Evolutionary conservation across 1,140 invertebrate genomes (phyloP).

Genomic region (Zaprionus tsacasi): DNA sequence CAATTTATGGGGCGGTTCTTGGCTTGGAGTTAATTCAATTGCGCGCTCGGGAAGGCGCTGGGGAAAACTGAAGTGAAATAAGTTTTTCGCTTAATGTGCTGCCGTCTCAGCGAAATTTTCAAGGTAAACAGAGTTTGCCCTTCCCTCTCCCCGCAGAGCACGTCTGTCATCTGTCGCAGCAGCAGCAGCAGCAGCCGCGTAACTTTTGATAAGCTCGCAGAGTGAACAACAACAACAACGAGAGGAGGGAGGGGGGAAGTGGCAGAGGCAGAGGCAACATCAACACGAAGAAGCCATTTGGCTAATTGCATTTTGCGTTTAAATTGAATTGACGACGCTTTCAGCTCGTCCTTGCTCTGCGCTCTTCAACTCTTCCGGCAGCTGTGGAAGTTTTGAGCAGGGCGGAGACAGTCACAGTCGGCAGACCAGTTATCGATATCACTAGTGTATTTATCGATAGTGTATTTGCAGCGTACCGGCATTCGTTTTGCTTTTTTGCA

Average conservation of each 20-base stretch:
- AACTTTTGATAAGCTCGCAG: conserved; percentile 64
- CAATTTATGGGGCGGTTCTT: background rate
- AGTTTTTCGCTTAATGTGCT: conserved; percentile 12
- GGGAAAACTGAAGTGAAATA: conserved; percentile 10
- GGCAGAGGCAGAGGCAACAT: conserved; percentile 2
- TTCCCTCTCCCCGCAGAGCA: background rate
- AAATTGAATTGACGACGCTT: conserved; percentile 63
- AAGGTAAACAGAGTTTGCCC: conserved; percentile 24
- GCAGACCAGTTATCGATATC: conserved; percentile 78
- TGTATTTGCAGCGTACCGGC: background rate
- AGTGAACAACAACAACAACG: conserved; percentile 43
- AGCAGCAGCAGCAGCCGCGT: conserved; percentile 1
- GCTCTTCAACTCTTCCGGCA: conserved; percentile 89
- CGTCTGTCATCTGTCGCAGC: background rate
- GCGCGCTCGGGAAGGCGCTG: background rate
- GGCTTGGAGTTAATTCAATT: background rate
- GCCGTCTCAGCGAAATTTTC: conserved; percentile 10
- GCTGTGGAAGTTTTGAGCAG: conserved; percentile 90
- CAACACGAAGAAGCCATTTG: conserved; percentile 66
- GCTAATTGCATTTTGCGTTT: conserved; percentile 71
- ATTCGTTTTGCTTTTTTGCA: background rate
- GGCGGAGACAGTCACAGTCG: conserved; percentile 88
- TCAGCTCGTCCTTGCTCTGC: conserved; percentile 1
- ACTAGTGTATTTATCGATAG: background rate
- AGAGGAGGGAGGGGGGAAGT: background rate